These are phyloP conservation scores for Episyrphus balteatus DNA, from an alignment of 1,140 invertebrate species.

Conservation along the genomic window DNA sequence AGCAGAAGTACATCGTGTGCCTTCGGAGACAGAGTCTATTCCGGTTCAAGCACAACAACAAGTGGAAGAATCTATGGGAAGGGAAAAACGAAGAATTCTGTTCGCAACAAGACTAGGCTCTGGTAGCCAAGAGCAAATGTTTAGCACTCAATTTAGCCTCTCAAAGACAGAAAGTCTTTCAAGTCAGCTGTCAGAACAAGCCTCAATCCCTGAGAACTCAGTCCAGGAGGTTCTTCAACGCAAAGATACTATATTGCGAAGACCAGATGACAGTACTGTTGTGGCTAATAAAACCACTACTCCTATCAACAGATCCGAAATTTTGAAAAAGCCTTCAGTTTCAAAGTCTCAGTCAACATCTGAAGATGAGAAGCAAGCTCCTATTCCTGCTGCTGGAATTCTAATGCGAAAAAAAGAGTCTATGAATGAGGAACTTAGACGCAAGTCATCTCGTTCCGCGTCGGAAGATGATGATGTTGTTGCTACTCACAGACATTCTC, in stretches of 20 bases:
- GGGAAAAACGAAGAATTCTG: conserved; percentile 33
- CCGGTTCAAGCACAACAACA: background rate
- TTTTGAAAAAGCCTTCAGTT: too few relatives aligned
- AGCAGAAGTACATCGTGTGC: conserved; percentile 12
- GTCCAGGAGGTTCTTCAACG: conserved; percentile 20
- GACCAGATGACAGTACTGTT: conserved; percentile 11
- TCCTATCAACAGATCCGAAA: background rate
- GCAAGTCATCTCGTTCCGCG: conserved; percentile 8
- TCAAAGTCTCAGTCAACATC: conserved; percentile 24
- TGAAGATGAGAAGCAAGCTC: conserved; percentile 18
- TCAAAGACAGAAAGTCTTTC: conserved; percentile 40
- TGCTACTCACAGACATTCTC: conserved; percentile 20
- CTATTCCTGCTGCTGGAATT: conserved; percentile 2
- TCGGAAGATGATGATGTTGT: conserved; percentile 13
- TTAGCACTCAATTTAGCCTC: conserved; percentile 38
- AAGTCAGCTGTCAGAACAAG: conserved; percentile 38
- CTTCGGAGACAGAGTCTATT: conserved; percentile 18
- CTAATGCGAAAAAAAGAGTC: conserved; percentile 7
- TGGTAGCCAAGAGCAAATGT: conserved; percentile 38
- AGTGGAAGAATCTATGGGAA: conserved; percentile 16
- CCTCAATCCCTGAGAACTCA: conserved; percentile 10
- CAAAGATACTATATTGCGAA: conserved; percentile 25
- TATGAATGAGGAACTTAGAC: background rate
- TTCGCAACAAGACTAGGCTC: conserved; percentile 37
- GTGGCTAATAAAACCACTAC: background rate